Evolutionary conservation across 2,888 invertebrate genomes (phyloP), one percentile per base, ranked within the genome.

Genomic region (Cheilosia scutellata): DNA sequence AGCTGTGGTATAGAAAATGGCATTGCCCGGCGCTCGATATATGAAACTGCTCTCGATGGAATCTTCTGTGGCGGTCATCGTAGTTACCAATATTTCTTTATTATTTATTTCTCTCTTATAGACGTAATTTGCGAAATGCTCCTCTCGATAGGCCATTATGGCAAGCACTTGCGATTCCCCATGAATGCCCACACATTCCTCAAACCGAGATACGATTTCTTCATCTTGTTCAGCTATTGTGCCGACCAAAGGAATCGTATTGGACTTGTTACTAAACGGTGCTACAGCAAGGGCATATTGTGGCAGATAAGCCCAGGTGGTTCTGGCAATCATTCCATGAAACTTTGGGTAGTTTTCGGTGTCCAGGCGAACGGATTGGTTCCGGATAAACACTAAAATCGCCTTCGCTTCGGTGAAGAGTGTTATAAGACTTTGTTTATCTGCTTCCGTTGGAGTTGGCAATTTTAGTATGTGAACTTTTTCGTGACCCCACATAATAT

Each of bases 361-460:
- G 71, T 94, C 94, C 86, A 94, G 90, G 6, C 93, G 94, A 88
- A 92, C 93, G 0, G 94, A 93, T 74, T 93, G 93, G 90, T 94
- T 94, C 88, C 94, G 93, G 75, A 94, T 93, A 88, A 94, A 94
- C 86, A 94, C 93, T 83, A 94, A 93, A 40, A 94, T 93, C 3
- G 94, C 94, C 47, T 94, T 93, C 88, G 93, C 94, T 78, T 93
- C 93, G 44, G 92, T 93, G 87, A 94, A 94, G 13, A 95, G 93
- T 88, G 92, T 93, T 91, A 93, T 93, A 89, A 94, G 90, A 76
- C 93, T 93, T 92, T 94, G 93, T 88, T 94, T 94, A 58, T 93
- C 93, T 44, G 94, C 89, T 60, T 93, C 93, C 80, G 93, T 93
- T 44, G 94, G 88, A 2, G 94, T 94, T 27, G 94, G 93, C 31